Base-by-base conservation (phyloP, 2,888 invertebrate species). In the Orchestes rusci region DNA sequence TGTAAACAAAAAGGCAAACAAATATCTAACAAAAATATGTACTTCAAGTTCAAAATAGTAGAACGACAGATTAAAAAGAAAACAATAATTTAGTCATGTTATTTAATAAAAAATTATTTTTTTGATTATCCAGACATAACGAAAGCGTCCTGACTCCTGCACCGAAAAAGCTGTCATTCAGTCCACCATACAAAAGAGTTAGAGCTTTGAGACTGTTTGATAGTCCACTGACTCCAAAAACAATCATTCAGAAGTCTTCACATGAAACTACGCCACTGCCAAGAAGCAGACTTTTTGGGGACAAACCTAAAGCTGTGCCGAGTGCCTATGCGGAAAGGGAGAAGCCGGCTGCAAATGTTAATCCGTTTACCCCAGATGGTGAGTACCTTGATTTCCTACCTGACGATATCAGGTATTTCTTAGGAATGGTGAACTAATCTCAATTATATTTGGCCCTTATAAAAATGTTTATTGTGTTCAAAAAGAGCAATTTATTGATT, bases 151-250 rank as follows among this genome's bases (percentile, higher is more conserved):
- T 45, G 39, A 57, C 59, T 39, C 56, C 60, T 29, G 53, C 52
- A 33, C 59, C 65, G 28, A 60, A 59, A 60, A 68, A 58, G 57
- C 51, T 56, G 41, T 53, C 69, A 8, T 70, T 68, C 50, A 74
- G 74, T 61, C 80, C 80, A 20, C 80, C 80, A 5, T 77, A 77
- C 53, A 74, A 75, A 54, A 64, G 74, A 53, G 75, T 77, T 23
- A 63, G 75, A 52, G 74, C 79, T 1, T 61, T 70, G 59, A 79
- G 88, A 55, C 70, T 92, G 1, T 87, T 87, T 60, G 89, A 90
- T 69, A 85, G 85, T 38, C 90, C 90, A 1, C 80, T 85, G 51
- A 89, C 90, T 3, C 90, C 91, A 3, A 89, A 88, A 70, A 87
- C 87, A 0, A 72, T 91, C 13, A 67, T 86, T 20, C 79, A 84